These are phyloP conservation scores for Portevinia maculata DNA, from an alignment of 2,888 invertebrate species.

Conservation along the genomic window DNA sequence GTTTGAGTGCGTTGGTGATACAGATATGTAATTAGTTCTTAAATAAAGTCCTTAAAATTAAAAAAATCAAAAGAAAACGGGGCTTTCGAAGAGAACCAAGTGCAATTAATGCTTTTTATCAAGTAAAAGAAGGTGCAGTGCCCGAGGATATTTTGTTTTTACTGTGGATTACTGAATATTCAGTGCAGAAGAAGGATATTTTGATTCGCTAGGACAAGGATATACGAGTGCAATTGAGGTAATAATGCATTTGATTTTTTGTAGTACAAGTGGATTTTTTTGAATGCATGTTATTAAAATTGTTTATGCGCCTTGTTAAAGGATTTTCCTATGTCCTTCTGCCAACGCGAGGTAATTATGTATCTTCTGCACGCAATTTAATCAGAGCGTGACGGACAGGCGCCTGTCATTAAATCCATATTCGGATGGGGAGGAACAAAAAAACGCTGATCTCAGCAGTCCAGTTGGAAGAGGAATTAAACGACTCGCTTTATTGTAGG, in stretches of 20 bases:
- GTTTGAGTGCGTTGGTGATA: conserved; percentile 37
- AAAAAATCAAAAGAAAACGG: conserved; percentile 26
- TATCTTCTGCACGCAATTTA: conserved; percentile 9
- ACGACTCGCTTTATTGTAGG: conserved; percentile 10
- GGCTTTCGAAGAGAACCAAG: conserved; percentile 15
- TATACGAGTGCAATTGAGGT: conserved; percentile 31
- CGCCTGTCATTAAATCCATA: conserved; percentile 7
- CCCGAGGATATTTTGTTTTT: conserved; percentile 27
- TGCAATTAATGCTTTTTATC: conserved; percentile 34
- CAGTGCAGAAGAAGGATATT: conserved; percentile 30
- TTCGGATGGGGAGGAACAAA: conserved; percentile 4
- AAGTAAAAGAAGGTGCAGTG: conserved; percentile 21
- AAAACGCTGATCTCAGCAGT: conserved; percentile 17
- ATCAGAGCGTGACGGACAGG: conserved; percentile 44
- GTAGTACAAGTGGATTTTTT: background rate
- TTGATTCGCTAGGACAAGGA: conserved; percentile 38
- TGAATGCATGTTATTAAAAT: background rate
- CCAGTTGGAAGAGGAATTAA: conserved; percentile 9
- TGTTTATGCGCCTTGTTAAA: background rate
- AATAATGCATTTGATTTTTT: background rate
- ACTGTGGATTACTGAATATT: conserved; percentile 52
- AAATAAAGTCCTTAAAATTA: conserved; percentile 51
- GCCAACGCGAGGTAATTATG: conserved; percentile 16
- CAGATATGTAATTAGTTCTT: conserved; percentile 4
- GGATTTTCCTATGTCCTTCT: background rate